phyloP scores from a whole-genome alignment of 2,888 invertebrate species.

The Trachelus stipa region DNA sequence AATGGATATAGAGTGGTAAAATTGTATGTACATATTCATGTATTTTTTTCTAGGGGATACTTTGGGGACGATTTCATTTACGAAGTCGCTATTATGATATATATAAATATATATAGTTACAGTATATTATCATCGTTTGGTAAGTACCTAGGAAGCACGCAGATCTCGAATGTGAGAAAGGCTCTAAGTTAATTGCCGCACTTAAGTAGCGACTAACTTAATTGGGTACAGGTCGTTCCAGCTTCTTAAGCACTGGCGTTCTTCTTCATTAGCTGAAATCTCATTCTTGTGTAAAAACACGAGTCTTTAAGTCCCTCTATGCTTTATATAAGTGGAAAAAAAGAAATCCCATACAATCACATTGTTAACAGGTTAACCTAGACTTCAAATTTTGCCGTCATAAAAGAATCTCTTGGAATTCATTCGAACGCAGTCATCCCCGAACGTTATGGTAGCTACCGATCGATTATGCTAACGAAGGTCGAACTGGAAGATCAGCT shows the following conservation, averaged over 20 bases:
- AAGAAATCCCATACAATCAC: background rate
- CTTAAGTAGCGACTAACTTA: background rate
- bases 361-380: background rate
- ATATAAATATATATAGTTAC: background rate
- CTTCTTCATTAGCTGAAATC: background rate
- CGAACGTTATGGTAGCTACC: background rate
- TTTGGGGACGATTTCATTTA: too few relatives aligned
- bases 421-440: background rate
- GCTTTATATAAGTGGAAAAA: background rate
- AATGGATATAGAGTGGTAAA: too few relatives aligned
- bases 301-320: background rate
- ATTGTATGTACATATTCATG: too few relatives aligned
- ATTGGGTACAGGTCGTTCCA: background rate
- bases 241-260: background rate
- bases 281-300: background rate
- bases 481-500: slow-evolving; percentile 58
- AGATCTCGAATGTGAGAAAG: background rate
- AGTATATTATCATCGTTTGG: background rate
- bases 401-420: background rate
- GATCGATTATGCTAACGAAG: slow-evolving; percentile 41
- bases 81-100: too few relatives aligned
- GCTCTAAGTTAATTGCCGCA: background rate
- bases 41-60: background rate
- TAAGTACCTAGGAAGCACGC: background rate
- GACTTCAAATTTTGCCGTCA: background rate